Evolutionary conservation across 2,888 invertebrate genomes (phyloP).

Genomic region (Syritta pipiens): DNA sequence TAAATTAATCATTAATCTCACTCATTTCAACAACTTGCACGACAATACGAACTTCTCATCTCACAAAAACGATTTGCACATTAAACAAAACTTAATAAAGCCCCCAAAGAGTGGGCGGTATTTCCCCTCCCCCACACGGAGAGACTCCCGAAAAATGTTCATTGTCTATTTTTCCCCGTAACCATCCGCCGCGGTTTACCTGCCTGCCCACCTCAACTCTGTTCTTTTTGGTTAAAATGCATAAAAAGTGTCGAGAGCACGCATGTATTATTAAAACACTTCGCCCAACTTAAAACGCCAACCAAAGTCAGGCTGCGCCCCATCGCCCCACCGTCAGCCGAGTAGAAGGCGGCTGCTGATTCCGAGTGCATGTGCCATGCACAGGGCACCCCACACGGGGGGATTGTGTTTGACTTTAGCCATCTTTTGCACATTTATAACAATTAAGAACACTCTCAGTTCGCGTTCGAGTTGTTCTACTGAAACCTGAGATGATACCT

Average conservation of each 20-base stretch:
- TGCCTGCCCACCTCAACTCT: background rate
- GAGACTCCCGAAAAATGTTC: constrained; percentile 57
- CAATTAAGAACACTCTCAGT: constrained; percentile 64
- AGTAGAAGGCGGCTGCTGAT: constrained; percentile 30
- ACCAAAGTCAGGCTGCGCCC: constrained; percentile 22
- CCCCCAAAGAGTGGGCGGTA: constrained; percentile 36
- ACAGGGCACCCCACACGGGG: constrained; percentile 41
- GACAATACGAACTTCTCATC: constrained; percentile 35
- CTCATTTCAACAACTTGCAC: constrained; percentile 48
- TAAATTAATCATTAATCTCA: constrained; percentile 62
- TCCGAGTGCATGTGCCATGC: constrained; percentile 43
- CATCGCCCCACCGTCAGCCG: constrained; percentile 7
- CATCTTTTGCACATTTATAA: constrained; percentile 69
- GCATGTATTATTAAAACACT: constrained; percentile 68
- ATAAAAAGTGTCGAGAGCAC: constrained; percentile 68
- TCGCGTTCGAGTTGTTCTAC: constrained; percentile 25
- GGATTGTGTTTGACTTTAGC: constrained; percentile 67
- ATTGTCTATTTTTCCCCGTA: constrained; percentile 53
- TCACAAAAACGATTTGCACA: constrained; percentile 56
- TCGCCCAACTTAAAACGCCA: constrained; percentile 52
- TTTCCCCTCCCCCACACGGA: too few species aligned
- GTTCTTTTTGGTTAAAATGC: constrained; percentile 33
- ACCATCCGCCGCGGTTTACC: constrained; percentile 7
- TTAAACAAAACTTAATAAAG: constrained; percentile 68
- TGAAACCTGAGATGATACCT: constrained; percentile 63